phyloP scores from a whole-genome alignment of 2,113 vertebrate genomes.

The Setophaga petechia region DNA sequence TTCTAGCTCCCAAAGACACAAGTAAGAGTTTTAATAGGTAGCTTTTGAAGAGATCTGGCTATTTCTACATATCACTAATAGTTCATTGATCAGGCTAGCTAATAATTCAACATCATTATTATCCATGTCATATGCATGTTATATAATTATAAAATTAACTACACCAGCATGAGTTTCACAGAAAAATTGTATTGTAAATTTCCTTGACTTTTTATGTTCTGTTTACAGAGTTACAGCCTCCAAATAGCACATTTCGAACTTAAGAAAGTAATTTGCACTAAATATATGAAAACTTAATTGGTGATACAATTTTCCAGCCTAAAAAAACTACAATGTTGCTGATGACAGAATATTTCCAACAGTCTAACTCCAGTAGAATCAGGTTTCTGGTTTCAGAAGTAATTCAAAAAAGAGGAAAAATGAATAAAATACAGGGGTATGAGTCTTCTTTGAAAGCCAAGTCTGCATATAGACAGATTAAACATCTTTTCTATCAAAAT shows the following conservation, averaged over 20 bases:
- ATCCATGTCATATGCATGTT: neutral
- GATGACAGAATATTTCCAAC: neutral
- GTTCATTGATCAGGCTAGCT: neutral
- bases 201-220: neutral
- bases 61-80: neutral
- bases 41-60: neutral
- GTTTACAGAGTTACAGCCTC: neutral
- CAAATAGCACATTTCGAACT: neutral
- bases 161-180: neutral
- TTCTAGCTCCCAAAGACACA: neutral
- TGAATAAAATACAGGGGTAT: neutral
- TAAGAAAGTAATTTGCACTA: neutral
- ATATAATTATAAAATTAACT: neutral
- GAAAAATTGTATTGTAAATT: neutral
- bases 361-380: neutral
- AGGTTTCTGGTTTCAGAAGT: neutral
- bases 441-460: neutral
- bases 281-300: neutral
- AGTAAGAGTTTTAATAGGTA: neutral
- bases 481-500: neutral
- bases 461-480: neutral
- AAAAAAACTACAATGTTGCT: neutral
- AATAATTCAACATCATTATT: neutral
- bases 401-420: neutral
- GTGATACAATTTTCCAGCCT: neutral